Evolutionary conservation across 2,113 vertebrate genomes (phyloP), one percentile per base, ranked within the genome.

Genomic region (Malurus cyaneus): DNA sequence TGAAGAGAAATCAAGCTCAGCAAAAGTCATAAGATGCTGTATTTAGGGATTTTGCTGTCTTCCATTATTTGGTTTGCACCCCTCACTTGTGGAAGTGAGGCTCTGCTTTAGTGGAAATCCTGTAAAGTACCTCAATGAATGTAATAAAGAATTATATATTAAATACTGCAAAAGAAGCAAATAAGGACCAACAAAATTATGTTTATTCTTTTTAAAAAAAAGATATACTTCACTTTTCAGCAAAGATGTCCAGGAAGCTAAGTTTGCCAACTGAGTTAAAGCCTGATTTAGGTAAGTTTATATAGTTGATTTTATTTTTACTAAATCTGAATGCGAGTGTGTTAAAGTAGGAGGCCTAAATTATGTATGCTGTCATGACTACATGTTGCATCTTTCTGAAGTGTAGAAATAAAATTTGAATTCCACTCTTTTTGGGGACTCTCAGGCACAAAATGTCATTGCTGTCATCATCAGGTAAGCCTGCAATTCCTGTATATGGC

Each of bases 241-340:
- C 99, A 98, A 99, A 99, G 98, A 99, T 99, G 99, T 99, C 99
- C 98, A 99, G 99, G 98, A 99, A 99, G 98, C 99, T 99, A 99
- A 99, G 99, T 98, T 99, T 99, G 98, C 99, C 99, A 98, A 99
- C 99, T 98, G 99, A 99, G 98, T 98, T 99, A 99, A 99, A 99
- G 98, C 99, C 99, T 98, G 99, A 99, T 97, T 98, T 99, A 98
- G 99, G 99, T 99, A 99, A 99, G 99, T 99, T 98, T 98, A 91
- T 89, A 92, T 93, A 94, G 94, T 92, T 94, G 92, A 92, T 76
- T 90, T 92, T 94, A 18, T 92, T 89, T 76, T 91, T 95, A 69
- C 74, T 90, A n/a, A 85, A 76, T 83, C 77, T 96, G 73, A 82
- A 88, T 93, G 86, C 3, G 3, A 85, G 71, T 70, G 60, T 3